Base-by-base conservation (phyloP, 2,797 vertebrate genomes). In the Nasua narica region DNA sequence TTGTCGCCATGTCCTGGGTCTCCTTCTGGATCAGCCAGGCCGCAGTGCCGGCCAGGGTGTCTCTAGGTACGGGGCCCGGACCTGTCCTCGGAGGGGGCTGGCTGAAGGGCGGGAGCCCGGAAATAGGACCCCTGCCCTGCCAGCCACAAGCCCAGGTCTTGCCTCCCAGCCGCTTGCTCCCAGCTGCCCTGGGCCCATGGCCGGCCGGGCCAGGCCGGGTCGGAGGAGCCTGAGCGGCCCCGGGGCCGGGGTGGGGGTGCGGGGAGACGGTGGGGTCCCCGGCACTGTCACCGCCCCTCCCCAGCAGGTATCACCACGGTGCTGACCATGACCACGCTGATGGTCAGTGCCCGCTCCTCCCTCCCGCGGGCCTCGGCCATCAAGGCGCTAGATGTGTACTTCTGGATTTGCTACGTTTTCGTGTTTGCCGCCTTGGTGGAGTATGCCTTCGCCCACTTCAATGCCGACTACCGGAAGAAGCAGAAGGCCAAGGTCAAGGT, bases 1-100 rank as follows among this genome's bases (percentile, higher is more conserved):
- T 99, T 93, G 99, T 99, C 2, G 99, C 99, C 98, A 99, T 99
- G 99, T 99, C 99, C 0, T 99, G 99, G 99, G 99, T 99, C 21
- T 99, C 99, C 72, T 99, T 99, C 97, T 99, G 99, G 99, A 99
- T 99, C 98, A 99, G 99, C 91, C 99, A 99, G 98, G 99, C 99
- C 21, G 99, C 99, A 0, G 99, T 99, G 93, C 99, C 99, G 14
- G 99, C 99, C 94, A 98, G 99, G 87, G 99, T 99, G 65, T 99
- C 99, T 4, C 97, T 99, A 98, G 99, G 99, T 99, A 98, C 70
- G 98, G 86, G 82, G 50, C 43, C 43, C 0, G 69, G 32, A 43
- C 65, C 48, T 4, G n/a, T n/a, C 35, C 19, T 1, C 40, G 0
- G 0, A 40, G 48, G 91, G 56, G 6, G 58, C 48, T 2, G 52